These are phyloP conservation scores for Anser brachyrhynchus DNA, from an alignment of 2,113 vertebrate species.

Conservation along the genomic window DNA sequence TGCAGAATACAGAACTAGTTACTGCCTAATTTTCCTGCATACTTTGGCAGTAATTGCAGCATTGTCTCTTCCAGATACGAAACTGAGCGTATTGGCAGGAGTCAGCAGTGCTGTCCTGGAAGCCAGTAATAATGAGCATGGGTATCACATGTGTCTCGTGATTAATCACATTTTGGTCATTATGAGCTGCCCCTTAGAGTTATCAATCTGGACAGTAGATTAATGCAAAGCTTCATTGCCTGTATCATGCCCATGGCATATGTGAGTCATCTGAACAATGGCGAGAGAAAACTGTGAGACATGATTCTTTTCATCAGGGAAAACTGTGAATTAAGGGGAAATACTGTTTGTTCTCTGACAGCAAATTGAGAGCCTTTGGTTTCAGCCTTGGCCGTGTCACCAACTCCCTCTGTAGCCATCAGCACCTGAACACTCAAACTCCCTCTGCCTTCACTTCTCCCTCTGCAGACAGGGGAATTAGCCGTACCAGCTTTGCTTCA, in stretches of 20 bases:
- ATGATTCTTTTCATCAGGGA: background rate
- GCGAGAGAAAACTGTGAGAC: background rate
- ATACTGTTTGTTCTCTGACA: background rate
- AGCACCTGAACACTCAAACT: background rate
- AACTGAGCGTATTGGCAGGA: constrained; percentile 40
- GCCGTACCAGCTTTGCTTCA: background rate
- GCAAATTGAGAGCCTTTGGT: background rate
- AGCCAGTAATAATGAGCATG: constrained; percentile 62
- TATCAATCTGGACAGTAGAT: constrained; percentile 58
- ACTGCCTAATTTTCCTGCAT: constrained; percentile 37
- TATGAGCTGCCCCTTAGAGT: constrained; percentile 45
- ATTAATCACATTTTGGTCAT: constrained; percentile 64
- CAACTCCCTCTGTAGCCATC: background rate
- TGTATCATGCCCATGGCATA: constrained; percentile 45
- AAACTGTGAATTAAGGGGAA: constrained; percentile 13
- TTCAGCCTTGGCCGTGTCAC: background rate
- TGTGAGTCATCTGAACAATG: constrained; percentile 15
- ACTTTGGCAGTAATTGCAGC: constrained; percentile 59
- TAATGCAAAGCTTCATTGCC: constrained; percentile 58
- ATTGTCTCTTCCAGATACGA: constrained; percentile 51
- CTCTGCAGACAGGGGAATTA: background rate
- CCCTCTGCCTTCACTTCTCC: background rate
- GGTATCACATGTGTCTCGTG: constrained; percentile 47
- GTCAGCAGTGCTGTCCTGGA: constrained; percentile 44
- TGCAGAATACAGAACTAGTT: background rate